phyloP scores from a whole-genome alignment of 2,113 vertebrate species.

The Hippocampus mohnikei region DNA sequence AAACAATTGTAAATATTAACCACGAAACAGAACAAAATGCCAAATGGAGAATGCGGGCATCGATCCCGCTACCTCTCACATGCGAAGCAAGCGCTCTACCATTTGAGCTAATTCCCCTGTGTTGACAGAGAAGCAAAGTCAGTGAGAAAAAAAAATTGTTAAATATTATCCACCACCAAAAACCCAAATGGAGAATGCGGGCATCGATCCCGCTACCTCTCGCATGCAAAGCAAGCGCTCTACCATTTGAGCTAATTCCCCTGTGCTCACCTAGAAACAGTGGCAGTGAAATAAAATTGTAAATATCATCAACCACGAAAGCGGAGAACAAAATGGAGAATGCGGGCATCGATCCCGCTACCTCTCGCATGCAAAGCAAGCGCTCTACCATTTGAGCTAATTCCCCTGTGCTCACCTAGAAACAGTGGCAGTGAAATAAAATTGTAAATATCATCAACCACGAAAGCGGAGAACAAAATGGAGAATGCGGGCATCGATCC shows the following conservation, averaged over 20 bases:
- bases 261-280: not conserved
- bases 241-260: conserved; percentile 82
- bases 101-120: conserved; percentile 72
- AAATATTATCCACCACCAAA: too few species aligned
- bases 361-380: conserved; percentile 77
- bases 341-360: conserved; percentile 70
- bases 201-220: conserved; percentile 72
- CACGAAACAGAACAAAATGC: not conserved
- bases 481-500: conserved; percentile 66
- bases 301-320: too few species aligned
- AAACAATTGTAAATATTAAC: too few species aligned
- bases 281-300: too few species aligned
- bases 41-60: conserved; percentile 36
- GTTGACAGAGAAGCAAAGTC: too few species aligned
- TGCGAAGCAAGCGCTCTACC: conserved; percentile 81
- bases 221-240: conserved; percentile 80
- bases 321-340: conserved; percentile 64
- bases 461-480: too few species aligned
- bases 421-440: too few species aligned
- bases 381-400: conserved; percentile 83
- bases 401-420: conserved; percentile 52
- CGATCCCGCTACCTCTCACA: conserved; percentile 77
- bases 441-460: too few species aligned
- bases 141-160: too few species aligned
- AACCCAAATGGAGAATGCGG: conserved; percentile 54